Evolutionary conservation across 2,888 invertebrate species (phyloP), one percentile per base, ranked within the genome.

Genomic region (Punctoribates punctum): DNA sequence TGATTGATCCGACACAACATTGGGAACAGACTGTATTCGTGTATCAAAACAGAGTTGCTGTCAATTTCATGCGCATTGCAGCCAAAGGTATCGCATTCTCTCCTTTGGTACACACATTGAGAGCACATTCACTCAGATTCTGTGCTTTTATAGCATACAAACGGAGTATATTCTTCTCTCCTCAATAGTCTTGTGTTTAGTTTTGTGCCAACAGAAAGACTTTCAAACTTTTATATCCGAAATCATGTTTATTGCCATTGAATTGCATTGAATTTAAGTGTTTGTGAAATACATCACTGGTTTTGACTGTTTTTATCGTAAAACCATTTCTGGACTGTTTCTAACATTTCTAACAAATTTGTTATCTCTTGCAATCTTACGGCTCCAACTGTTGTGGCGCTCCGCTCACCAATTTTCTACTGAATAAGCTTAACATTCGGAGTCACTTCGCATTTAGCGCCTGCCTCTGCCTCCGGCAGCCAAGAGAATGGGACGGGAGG

Each of bases 361-460:
- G n/a, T 42, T 42, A 42, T 23, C 20, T 15, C 20, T 42, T 67
- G 29, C 42, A n/a, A 67, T 67, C 67, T 42, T 34, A 23, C 29
- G 67, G 38, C 29, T 67, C 38, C 0, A 20, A 67, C 29, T 38
- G 38, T 67, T n/a, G 42, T 67, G 67, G 42, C 42, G 27, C 42
- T 25, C 27, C 27, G 60, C 6, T 60, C 60, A 20, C 27, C 15
- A 60, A 27, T 60, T 60, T 60, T 60, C 60, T 60, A 60, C 60
- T 67, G 38, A 20, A 67, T 42, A 17, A 67, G 67, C 67, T 42
- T 20, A 34, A 23, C 38, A 42, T 67, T 67, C n/a, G 23, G 67
- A 67, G 67, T 67, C 67, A 67, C 38, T 67, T 27, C 67, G 38
- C 67, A 67, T 67, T 67, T 67, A 67, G n/a, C 67, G 67, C 67